Evolutionary conservation across 2,113 vertebrate species (phyloP).

Genomic region (Tamias sibiricus): DNA sequence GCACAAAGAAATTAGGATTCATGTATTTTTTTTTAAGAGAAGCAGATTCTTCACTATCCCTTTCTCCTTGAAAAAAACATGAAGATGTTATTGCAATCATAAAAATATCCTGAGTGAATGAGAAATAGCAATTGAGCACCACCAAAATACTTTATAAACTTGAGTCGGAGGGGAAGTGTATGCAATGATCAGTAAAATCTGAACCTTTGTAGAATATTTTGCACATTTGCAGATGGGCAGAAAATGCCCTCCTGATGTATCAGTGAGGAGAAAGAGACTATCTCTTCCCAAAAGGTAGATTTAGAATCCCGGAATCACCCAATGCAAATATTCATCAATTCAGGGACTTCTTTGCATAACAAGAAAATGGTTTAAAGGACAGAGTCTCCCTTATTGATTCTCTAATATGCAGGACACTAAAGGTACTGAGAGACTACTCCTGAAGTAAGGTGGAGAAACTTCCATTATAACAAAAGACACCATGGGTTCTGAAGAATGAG

Average conservation of each 20-base stretch:
- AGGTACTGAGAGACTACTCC: background rate
- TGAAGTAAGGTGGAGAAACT: background rate
- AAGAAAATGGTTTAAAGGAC: background rate
- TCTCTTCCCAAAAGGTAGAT: background rate
- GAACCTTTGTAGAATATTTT: background rate
- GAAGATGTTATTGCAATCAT: background rate
- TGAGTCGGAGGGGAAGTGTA: accelerated
- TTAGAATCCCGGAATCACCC: background rate
- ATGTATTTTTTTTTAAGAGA: conserved; percentile 29
- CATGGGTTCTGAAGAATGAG: background rate
- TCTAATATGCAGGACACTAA: background rate
- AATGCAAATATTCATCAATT: background rate
- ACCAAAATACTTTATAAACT: background rate
- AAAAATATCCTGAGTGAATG: background rate
- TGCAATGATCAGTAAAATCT: background rate
- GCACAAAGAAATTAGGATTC: background rate
- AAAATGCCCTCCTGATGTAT: background rate
- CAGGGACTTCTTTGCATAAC: background rate
- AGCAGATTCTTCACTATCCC: background rate
- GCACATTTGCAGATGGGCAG: background rate
- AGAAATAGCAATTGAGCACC: background rate
- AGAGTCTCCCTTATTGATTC: background rate
- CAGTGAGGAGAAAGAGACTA: background rate
- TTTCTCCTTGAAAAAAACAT: background rate
- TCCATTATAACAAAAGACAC: background rate